Conservation (phyloP, 1,140 invertebrate genomes). For the Heliconius himera region DNA sequence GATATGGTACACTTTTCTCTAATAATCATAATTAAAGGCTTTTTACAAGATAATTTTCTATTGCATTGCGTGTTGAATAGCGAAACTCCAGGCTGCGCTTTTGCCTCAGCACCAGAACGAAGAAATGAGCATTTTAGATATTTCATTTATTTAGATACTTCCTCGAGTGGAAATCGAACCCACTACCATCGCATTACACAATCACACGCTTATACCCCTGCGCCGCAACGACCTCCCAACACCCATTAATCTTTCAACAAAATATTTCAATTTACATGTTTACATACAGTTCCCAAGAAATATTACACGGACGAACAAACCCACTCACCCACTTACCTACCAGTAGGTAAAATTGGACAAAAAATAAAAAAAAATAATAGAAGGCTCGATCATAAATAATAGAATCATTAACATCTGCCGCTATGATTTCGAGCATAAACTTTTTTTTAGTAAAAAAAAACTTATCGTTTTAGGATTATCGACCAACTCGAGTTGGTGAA, state of each 20-base stretch:
- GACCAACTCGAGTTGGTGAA: background rate
- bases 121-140: no score
- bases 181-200: no score
- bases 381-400: slow-evolving; percentile 73
- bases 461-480: background rate
- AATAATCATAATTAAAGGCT: background rate
- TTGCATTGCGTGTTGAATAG: no score
- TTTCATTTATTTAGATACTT: no score
- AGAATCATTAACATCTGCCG: slow-evolving; percentile 79
- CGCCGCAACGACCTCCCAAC: no score
- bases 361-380: slow-evolving; percentile 62
- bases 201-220: no score
- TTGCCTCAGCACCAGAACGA: no score
- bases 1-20: background rate
- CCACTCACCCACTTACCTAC: slow-evolving; percentile 49
- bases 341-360: slow-evolving; percentile 54
- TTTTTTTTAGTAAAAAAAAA: slow-evolving; percentile 63
- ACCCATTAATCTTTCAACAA: background rate
- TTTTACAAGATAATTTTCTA: background rate
- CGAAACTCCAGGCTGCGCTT: no score
- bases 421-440: slow-evolving; percentile 71
- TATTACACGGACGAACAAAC: slow-evolving; percentile 64
- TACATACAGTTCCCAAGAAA: slow-evolving; percentile 35
- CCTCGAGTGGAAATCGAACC: no score
- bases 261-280: slow-evolving; percentile 40